Conservation (phyloP, 2,113 vertebrate genomes). For the Brevimyrus niger region DNA sequence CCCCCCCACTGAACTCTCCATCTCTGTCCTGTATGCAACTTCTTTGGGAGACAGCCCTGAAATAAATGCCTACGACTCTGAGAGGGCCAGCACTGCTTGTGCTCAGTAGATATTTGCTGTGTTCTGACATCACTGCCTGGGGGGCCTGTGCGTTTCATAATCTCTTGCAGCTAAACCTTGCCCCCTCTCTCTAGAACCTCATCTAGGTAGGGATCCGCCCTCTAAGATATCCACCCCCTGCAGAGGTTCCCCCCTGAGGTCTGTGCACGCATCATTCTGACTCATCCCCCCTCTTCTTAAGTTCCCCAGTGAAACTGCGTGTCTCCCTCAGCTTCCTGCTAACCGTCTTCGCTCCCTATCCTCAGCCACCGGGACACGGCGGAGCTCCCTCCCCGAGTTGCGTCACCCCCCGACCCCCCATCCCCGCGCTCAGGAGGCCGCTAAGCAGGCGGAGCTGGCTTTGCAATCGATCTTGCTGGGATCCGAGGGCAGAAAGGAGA, state of each 20-base stretch:
- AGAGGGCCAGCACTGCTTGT: background rate
- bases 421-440: conserved; percentile 60
- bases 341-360: background rate
- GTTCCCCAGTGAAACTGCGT: background rate
- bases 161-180: background rate
- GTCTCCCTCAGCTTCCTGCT: background rate
- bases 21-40: background rate
- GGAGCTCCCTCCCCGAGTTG: background rate
- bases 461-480: conserved; percentile 83
- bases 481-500: conserved; percentile 68
- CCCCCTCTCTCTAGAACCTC: background rate
- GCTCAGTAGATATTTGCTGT: background rate
- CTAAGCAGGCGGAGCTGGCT: conserved; percentile 71
- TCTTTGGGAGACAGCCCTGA: background rate
- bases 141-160: background rate
- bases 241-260: background rate
- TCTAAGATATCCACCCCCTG: background rate
- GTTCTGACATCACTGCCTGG: background rate
- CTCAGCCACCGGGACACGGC: background rate
- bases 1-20: background rate
- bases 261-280: background rate
- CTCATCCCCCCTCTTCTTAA: background rate
- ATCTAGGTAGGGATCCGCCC: background rate
- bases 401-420: background rate
- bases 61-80: background rate